A percentile compares a stretch with the other conserved stretches of the same genome.
Evolutionary conservation across 2,888 invertebrate species (phyloP).

Genomic region (Desoria tigrina): DNA sequence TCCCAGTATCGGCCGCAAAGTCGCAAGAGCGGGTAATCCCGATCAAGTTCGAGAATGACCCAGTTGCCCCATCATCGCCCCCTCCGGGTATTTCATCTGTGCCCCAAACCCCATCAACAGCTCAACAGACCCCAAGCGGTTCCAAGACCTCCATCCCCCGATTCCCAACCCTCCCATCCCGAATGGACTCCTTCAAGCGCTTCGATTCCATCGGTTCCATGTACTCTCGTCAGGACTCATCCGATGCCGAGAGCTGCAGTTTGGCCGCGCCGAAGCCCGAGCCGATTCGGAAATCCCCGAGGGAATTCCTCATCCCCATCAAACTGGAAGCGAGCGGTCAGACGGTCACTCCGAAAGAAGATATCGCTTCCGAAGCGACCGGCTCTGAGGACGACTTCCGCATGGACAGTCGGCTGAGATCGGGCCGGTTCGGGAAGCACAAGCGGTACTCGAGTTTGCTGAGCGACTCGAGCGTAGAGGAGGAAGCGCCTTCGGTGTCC

Average conservation of each 20-base stretch:
- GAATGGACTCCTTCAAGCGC: slow-evolving; percentile 21
- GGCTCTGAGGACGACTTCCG: slow-evolving; percentile 56
- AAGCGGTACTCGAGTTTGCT: slow-evolving; percentile 59
- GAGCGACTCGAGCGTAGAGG: slow-evolving; percentile 45
- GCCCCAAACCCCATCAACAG: slow-evolving; percentile 6
- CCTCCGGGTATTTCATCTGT: slow-evolving; percentile 8
- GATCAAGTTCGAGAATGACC: slow-evolving; percentile 62
- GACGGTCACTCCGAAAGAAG: slow-evolving; percentile 69
- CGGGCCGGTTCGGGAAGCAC: slow-evolving; percentile 60
- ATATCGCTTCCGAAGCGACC: slow-evolving; percentile 28
- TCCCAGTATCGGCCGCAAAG: slow-evolving; percentile 60
- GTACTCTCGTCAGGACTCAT: slow-evolving; percentile 68
- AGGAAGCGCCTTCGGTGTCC: slow-evolving; percentile 33
- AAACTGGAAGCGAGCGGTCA: slow-evolving; percentile 82
- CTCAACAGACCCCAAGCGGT: slow-evolving; percentile 26
- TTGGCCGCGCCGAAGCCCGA: slow-evolving; percentile 57
- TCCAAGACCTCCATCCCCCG: slow-evolving; percentile 26
- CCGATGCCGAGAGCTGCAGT: slow-evolving; percentile 66
- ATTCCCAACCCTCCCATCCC: slow-evolving; percentile 5
- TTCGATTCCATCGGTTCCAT: slow-evolving; percentile 35
- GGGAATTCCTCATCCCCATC: slow-evolving; percentile 91
- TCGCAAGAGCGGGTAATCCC: slow-evolving; percentile 69
- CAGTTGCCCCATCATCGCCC: slow-evolving; percentile 55
- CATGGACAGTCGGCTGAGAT: slow-evolving; percentile 60
- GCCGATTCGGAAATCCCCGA: slow-evolving; percentile 82